Conservation (phyloP, 2,888 invertebrate genomes). For the Drosophila prostipennis region DNA sequence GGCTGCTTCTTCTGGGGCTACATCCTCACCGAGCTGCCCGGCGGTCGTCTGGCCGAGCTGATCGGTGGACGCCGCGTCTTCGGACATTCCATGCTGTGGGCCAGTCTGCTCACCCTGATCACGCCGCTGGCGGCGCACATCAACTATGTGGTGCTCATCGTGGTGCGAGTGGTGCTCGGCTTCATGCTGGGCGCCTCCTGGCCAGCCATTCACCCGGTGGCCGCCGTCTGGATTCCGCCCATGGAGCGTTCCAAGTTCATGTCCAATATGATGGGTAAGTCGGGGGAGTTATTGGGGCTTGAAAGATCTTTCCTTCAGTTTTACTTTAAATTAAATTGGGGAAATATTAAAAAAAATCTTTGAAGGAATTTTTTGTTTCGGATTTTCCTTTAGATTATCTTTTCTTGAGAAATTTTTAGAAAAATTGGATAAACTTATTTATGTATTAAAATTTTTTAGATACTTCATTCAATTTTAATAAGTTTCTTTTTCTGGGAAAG, state of each 20-base stretch:
- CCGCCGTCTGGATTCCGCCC: slow-evolving; percentile 97
- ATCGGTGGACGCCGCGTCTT: slow-evolving; percentile 93
- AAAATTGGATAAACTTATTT: too few relatives aligned
- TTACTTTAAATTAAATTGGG: not conserved
- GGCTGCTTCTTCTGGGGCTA: slow-evolving; percentile 97
- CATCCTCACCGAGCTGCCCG: slow-evolving; percentile 94
- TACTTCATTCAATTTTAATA: too few relatives aligned
- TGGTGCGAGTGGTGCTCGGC: slow-evolving; percentile 90
- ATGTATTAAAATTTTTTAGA: too few relatives aligned
- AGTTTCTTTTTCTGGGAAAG: too few relatives aligned
- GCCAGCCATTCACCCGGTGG: slow-evolving; percentile 97
- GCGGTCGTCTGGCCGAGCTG: slow-evolving; percentile 92
- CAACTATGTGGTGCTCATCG: slow-evolving; percentile 89
- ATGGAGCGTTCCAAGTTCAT: slow-evolving; percentile 96
- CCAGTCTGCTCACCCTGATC: slow-evolving; percentile 91
- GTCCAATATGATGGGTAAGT: slow-evolving; percentile 94
- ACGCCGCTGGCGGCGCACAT: slow-evolving; percentile 91
- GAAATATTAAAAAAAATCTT: too few relatives aligned
- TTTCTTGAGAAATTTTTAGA: too few relatives aligned
- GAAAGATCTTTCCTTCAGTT: not conserved
- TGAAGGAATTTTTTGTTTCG: too few relatives aligned
- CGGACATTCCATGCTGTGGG: slow-evolving; percentile 93
- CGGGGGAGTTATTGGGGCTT: too few relatives aligned
- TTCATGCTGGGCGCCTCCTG: slow-evolving; percentile 93
- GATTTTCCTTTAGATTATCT: too few relatives aligned